A percentile compares a stretch with the other conserved stretches of the same genome.
Evolutionary conservation across 2,888 invertebrate species (phyloP).

Genomic region (Heliconius hortense): DNA sequence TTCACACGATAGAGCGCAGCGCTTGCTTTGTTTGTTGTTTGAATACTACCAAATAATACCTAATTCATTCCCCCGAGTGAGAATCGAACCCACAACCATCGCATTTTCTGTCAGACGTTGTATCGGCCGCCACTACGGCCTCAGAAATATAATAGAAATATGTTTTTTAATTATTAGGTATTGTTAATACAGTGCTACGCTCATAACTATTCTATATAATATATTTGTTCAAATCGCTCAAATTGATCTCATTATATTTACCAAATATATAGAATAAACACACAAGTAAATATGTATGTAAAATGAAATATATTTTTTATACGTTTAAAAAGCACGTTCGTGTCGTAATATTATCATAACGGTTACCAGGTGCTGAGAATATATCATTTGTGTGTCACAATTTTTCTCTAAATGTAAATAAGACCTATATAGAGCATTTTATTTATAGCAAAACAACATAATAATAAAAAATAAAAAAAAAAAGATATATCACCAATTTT

Average conservation of each 20-base stretch:
- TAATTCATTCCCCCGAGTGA: not conserved
- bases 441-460: not conserved
- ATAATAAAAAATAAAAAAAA: not conserved
- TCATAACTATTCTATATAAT: not conserved
- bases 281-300: conserved; percentile 2
- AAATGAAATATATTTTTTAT: conserved; percentile 8
- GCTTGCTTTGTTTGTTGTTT: not conserved
- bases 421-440: not conserved
- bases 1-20: not conserved
- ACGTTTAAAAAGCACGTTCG: conserved; percentile 49
- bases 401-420: not conserved
- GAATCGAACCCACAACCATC: not conserved
- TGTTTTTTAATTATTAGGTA: not conserved
- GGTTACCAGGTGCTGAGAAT: conserved; percentile 6
- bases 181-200: not conserved
- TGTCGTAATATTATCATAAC: conserved; percentile 47
- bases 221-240: not conserved
- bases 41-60: too few relatives aligned
- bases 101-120: not conserved
- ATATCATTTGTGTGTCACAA: not conserved
- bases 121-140: not conserved
- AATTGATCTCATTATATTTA: conserved; percentile 9
- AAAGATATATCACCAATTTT: not conserved
- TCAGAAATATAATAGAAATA: not conserved
- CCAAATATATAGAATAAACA: not conserved